Percentiles rank a stretch among this genome's conserved stretches.
Evolutionary conservation across 2,113 vertebrate species (phyloP).

Genomic region (Dermatemys mawii): DNA sequence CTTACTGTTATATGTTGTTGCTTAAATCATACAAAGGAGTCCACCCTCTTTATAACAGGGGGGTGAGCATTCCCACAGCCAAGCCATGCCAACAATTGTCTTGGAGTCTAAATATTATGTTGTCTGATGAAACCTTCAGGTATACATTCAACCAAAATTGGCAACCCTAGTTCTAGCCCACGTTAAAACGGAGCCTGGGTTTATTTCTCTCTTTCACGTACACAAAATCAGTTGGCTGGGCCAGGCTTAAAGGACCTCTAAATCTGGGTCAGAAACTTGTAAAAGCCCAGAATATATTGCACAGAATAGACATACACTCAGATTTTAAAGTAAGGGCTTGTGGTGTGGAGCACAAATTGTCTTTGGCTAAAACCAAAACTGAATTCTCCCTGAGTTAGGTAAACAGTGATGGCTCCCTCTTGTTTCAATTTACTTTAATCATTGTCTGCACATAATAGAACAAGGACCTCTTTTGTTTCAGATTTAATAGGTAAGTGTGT

Average conservation of each 20-base stretch:
- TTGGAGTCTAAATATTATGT: no score
- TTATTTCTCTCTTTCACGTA: no score
- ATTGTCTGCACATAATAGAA: neutral
- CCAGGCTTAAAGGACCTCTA: neutral
- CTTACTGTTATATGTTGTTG: neutral
- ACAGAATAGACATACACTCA: neutral
- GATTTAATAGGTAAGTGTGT: no score
- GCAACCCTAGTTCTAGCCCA: no score
- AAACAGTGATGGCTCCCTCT: neutral
- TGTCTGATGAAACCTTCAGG: no score
- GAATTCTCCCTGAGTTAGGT: neutral
- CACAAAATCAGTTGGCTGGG: no score
- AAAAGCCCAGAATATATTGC: neutral
- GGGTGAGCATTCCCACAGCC: neutral
- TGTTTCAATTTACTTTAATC: neutral
- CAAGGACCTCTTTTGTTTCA: accelerated
- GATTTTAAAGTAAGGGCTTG: neutral
- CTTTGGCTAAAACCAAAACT: neutral
- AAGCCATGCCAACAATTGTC: no score
- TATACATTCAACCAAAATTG: no score
- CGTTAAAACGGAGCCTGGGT: no score
- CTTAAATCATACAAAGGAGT: neutral
- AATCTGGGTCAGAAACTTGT: neutral
- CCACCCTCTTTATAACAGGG: neutral
- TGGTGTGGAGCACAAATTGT: neutral